Percentiles rank a stretch among this genome's conserved stretches.
Evolutionary conservation across 2,797 vertebrate genomes (phyloP).

Genomic region (Babyrousa celebensis): DNA sequence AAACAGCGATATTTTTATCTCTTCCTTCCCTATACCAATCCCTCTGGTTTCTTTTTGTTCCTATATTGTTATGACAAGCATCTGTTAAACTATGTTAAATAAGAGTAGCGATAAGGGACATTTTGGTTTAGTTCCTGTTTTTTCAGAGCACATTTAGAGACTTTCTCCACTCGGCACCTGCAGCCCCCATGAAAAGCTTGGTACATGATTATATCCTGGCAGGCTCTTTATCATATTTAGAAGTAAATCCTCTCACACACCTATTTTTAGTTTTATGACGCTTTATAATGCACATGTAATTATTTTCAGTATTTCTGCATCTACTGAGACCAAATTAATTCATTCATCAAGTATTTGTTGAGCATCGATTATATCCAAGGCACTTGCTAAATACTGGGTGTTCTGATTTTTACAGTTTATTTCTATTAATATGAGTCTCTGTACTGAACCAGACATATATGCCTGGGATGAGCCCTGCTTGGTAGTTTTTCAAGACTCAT

Average conservation of each 20-base stretch:
- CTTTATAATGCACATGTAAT: neutral
- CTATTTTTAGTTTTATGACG: constrained; percentile 22
- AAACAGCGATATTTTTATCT: constrained; percentile 84
- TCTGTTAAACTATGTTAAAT: constrained; percentile 82
- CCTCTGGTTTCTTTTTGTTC: constrained; percentile 82
- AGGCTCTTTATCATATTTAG: neutral
- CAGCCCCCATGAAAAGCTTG: neutral
- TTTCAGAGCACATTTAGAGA: neutral
- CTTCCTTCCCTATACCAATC: constrained; percentile 85
- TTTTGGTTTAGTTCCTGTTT: constrained; percentile 83
- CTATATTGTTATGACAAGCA: constrained; percentile 84
- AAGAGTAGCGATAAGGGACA: constrained; percentile 77
- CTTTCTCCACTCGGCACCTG: constrained; percentile 17
- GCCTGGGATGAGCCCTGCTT: neutral
- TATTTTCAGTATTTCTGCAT: constrained; percentile 39
- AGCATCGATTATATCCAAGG: neutral
- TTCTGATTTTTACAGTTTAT: constrained; percentile 24
- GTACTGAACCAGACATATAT: neutral
- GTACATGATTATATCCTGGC: neutral
- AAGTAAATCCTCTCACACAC: neutral
- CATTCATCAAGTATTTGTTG: constrained; percentile 35
- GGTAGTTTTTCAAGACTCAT: constrained; percentile 46
- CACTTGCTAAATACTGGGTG: neutral
- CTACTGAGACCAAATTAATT: neutral
- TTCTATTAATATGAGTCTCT: neutral